phyloP scores from a whole-genome alignment of 2,797 vertebrate genomes.

The Lithobates pipiens region DNA sequence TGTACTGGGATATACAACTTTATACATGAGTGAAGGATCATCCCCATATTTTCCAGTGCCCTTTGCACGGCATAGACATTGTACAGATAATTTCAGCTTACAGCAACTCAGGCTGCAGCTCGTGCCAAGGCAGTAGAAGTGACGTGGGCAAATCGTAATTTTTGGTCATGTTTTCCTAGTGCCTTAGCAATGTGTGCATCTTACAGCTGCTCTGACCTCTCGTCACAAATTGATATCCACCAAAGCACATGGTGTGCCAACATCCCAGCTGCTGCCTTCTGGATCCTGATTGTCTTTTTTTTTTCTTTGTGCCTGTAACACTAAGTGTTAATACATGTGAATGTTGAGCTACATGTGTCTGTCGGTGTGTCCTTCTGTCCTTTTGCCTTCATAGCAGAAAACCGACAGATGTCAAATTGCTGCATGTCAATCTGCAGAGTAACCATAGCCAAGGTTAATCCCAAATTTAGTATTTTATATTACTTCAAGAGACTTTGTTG shows the following conservation, averaged over 20 bases:
- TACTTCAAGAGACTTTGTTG: constrained; percentile 11
- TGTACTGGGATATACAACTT: background rate
- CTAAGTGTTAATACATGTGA: constrained; percentile 34
- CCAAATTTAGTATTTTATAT: background rate
- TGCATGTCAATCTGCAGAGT: constrained; percentile 22
- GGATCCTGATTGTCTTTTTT: constrained; percentile 39
- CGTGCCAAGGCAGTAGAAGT: constrained; percentile 18
- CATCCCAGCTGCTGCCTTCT: constrained; percentile 43
- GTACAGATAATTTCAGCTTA: constrained; percentile 14
- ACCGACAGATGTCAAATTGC: background rate
- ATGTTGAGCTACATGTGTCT: constrained; percentile 35
- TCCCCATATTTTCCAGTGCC: background rate
- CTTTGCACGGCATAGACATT: background rate
- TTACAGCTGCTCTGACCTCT: constrained; percentile 32
- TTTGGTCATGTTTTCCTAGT: constrained; percentile 38
- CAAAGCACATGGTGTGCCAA: constrained; percentile 46
- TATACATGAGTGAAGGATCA: constrained; percentile 24
- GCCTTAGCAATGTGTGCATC: constrained; percentile 55
- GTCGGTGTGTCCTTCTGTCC: background rate
- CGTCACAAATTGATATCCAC: constrained; percentile 5
- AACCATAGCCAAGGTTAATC: background rate
- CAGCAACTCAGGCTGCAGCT: constrained; percentile 37
- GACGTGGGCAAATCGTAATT: constrained; percentile 6
- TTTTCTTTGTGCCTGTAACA: constrained; percentile 53
- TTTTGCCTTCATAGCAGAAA: background rate